Base-by-base conservation (phyloP, 2,797 vertebrate genomes). In the Sarcophilus harrisii region DNA sequence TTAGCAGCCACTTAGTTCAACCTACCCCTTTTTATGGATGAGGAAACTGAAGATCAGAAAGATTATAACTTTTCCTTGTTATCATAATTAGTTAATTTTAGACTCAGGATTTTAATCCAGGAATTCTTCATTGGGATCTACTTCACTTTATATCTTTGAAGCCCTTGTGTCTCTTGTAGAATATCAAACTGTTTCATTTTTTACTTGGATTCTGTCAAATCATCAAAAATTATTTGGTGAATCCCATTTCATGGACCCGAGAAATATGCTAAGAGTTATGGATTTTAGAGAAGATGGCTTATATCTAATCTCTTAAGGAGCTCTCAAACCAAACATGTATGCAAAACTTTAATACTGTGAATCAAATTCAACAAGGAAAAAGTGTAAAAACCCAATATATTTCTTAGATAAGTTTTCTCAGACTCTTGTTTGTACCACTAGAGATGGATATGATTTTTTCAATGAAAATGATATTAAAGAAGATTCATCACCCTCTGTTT, bases 321-420 rank as follows among this genome's bases (percentile, higher is more conserved):
- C 57, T 81, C 38, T 94, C 38, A 94, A 92, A 92, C 49, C 91
- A 96, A 16, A 54, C 52, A 54, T 54, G 52, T 54, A 54, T 54
- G 52, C 4, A 57, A 57, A 92, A 92, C 5, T 57, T 62, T 45
- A 81, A 73, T 92, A 58, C 30, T 91, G n/a, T 38, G 73, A 87
- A 16, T 92, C 73, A 93, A 92, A 96, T 59, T 93, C 52, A 21
- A 90, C 32, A 60, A 91, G 52, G 28, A 91, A 95, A 95, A 96
- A 45, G 5, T 32, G 89, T 21, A 90, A 57, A 89, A 94, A 24
- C 91, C 73, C 58, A 93, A 38, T 54, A 54, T 54, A 32, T 94
- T 92, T 92, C 28, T 24, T 91, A n/a, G n/a, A 27, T 90, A n/a
- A 89, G 13, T 93, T 54, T 10, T 58, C 60, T 5, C 59, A 91